Percentiles rank a stretch among this genome's conserved stretches.
Evolutionary conservation across 2,113 vertebrate species (phyloP).

Genomic region (Phrynosoma platyrhinos): DNA sequence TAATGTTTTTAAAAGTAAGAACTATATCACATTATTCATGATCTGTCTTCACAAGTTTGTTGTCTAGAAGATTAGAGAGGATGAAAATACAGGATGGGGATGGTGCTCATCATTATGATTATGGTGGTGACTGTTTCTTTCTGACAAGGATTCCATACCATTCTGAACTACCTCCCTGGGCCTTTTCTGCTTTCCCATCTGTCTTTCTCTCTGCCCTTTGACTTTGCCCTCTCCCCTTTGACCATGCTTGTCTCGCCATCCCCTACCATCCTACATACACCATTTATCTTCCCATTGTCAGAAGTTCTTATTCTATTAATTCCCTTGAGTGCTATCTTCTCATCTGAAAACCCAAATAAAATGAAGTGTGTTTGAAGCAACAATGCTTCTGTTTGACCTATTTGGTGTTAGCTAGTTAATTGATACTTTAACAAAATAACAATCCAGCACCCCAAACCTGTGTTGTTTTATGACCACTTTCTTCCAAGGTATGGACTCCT

Average conservation of each 20-base stretch:
- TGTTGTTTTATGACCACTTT: conserved; percentile 33
- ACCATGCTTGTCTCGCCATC: conserved; percentile 7
- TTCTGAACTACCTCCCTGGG: conserved; percentile 9
- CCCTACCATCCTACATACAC: neutral
- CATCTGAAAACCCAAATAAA: conserved; percentile 46
- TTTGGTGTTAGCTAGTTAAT: conserved; percentile 14
- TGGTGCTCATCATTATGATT: neutral
- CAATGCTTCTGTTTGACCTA: conserved; percentile 2
- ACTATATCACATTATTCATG: neutral
- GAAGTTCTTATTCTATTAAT: neutral
- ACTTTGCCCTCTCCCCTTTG: neutral
- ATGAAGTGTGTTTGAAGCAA: neutral
- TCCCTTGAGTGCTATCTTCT: conserved; percentile 20
- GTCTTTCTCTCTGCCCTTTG: conserved; percentile 13
- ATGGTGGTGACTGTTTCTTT: neutral
- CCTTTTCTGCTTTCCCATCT: conserved; percentile 41
- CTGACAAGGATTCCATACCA: neutral
- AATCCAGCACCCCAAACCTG: neutral
- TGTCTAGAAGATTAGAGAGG: neutral
- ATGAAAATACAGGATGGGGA: neutral
- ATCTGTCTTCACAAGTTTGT: neutral
- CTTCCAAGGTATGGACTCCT: conserved; percentile 43
- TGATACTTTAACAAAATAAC: conserved; percentile 25
- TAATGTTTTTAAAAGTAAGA: neutral
- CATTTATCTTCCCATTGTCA: conserved; percentile 32